Base-by-base conservation (phyloP, 2,113 vertebrate genomes). In the Coptodon bakossiorum region DNA sequence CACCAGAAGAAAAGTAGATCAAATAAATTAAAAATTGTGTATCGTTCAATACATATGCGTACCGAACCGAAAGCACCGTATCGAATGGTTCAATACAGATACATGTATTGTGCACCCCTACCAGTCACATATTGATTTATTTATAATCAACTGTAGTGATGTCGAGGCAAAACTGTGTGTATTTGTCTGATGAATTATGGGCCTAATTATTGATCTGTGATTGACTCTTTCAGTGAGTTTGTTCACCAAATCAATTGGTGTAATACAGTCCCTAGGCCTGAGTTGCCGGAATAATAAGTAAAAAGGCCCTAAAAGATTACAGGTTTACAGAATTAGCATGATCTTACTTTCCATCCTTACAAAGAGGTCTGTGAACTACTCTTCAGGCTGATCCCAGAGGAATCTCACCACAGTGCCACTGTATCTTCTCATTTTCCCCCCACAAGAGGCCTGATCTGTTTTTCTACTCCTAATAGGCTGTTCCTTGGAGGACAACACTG, bases 361-460 rank as follows among this genome's bases (percentile, higher is more conserved):
- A 84, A 85, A 87, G 76, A 89, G 48, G 50, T 81, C 31, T 81
- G 24, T 83, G 22, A 53, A 17, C 38, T 40, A 4, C 63, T 38
- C 43, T 34, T 19, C 53, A 61, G 22, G 27, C 19, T n/a, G 43
- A 80, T 83, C 45, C 83, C 6, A 3, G 82, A 66, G 81, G 79
- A 83, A 59, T 86, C 50, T 27, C 57, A n/a, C 36, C 63, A 68
- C 66, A 52, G 9, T 7, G 38, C 17, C 19, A 52, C 81, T 57
- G 45, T 59, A 82, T 9, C 7, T 54, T 68, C 40, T 76, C 50
- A 2, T 83, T 45, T 22, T 1, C 38, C 24, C n/a, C 82, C 54
- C 66, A 13, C 17, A 79, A 80, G 89, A 71, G n/a, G 27, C 53
- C 59, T 34, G 54, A 40, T 80, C 45, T 92, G 86, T 92, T 93